Base-by-base conservation (phyloP, 2,113 vertebrate species). In the Microtus ochrogaster region DNA sequence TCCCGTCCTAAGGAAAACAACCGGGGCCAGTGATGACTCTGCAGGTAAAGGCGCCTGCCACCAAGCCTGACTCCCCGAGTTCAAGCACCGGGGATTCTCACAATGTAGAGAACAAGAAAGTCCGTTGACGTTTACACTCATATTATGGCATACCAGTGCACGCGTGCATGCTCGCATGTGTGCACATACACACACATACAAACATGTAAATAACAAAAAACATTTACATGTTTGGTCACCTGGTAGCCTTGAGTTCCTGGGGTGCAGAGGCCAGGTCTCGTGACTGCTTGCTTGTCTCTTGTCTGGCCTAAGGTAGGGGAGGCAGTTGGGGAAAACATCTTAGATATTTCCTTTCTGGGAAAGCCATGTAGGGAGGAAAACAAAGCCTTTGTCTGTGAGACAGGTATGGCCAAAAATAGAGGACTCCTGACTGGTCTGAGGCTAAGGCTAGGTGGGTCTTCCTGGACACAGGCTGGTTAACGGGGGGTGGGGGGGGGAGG, bases 271-370 rank as follows among this genome's bases (percentile, higher is more conserved):
- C 49, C 0, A 17, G 86, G 30, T 21, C 28, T 7, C 0, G 13
- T 33, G 63, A 16, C 14, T 87, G 8, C 63, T 85, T 90, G 14
- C 63, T 85, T 90, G 10, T 24, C 82, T 89, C 58, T 83, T 44
- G 78, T 52, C 65, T 5, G 9, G 44, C 47, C 30, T 36, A 24
- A 65, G 17, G 65, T 28, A 52, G 10, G 2, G 3, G 26, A 36
- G 41, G 58, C 4, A 12, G 4, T 28, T 28, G 36, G n/a, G n/a
- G 24, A 19, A 58, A 58, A 58, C 55, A 0, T 33, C 39, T 86
- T 41, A 73, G 87, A 91, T 41, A 68, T 86, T 83, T 86, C 5
- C 58, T 66, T 93, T 81, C 79, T 68, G 76, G n/a, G 76, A 68
- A 70, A 79, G 65, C 49, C 90, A 70, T 52, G 58, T 24, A 36